phyloP scores from a whole-genome alignment of 2,113 vertebrate genomes.

The Callipepla squamata region DNA sequence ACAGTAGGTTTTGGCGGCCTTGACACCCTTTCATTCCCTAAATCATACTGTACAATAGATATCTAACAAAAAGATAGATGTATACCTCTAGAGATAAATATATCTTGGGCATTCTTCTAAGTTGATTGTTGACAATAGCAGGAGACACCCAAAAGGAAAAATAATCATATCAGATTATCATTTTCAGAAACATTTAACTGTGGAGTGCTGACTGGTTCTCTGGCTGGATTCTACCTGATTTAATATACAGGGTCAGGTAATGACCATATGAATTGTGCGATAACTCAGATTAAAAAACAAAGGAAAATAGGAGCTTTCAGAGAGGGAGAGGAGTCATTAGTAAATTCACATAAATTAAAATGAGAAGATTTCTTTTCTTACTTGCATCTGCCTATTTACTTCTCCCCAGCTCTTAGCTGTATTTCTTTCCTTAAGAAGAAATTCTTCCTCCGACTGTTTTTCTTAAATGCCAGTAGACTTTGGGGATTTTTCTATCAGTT shows the following conservation, averaged over 20 bases:
- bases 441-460: neutral
- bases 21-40: neutral
- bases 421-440: neutral
- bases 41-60: neutral
- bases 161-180: neutral
- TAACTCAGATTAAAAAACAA: neutral
- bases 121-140: neutral
- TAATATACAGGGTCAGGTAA: neutral
- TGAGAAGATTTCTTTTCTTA: neutral
- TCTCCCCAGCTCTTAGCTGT: neutral
- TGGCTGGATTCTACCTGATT: neutral
- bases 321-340: neutral
- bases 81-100: neutral
- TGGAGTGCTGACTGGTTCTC: neutral
- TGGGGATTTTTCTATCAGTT: neutral
- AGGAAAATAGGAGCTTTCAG: neutral
- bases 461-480: neutral
- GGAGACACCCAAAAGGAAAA: neutral
- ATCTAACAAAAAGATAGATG: neutral
- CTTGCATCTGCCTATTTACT: neutral
- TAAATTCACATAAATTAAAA: neutral
- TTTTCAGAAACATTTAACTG: conserved; percentile 15
- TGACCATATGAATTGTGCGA: neutral
- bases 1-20: neutral
- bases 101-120: conserved; percentile 25